A percentile compares a stretch with the other conserved stretches of the same genome.
Evolutionary conservation across 2,113 vertebrate species (phyloP).

Genomic region (Pterocles burchelli): DNA sequence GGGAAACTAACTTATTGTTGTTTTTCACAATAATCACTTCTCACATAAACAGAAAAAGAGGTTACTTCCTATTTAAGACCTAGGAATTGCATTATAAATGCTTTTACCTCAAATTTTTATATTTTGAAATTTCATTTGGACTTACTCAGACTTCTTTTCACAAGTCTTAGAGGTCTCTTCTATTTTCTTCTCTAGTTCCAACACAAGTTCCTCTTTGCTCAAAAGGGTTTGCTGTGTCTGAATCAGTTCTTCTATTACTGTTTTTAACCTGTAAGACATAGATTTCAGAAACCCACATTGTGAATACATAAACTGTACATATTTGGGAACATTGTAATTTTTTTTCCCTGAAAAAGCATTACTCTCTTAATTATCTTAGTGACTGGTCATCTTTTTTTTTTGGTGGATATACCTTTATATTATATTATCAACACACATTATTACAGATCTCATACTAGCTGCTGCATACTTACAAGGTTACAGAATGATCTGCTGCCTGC

Average conservation of each 20-base stretch:
- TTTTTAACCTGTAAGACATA: conserved; percentile 83
- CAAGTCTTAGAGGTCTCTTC: conserved; percentile 84
- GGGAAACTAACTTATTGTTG: not conserved
- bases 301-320: not conserved
- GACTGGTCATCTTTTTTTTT: not conserved
- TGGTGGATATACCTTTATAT: not conserved
- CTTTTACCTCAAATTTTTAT: not conserved
- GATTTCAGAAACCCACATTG: not conserved
- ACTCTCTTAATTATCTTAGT: not conserved
- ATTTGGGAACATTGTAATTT: not conserved
- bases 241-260: conserved; percentile 86
- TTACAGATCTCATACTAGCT: not conserved
- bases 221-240: conserved; percentile 89
- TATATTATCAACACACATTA: not conserved
- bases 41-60: not conserved
- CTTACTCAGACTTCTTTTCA: conserved; percentile 93
- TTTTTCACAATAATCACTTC: not conserved
- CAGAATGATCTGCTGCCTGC: not conserved
- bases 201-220: conserved; percentile 87
- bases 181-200: conserved; percentile 88
- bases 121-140: conserved; percentile 20
- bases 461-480: not conserved
- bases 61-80: not conserved
- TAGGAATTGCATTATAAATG: not conserved
- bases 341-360: not conserved